phyloP scores from a whole-genome alignment of 2,888 invertebrate species.

The Bembecia ichneumoniformis region DNA sequence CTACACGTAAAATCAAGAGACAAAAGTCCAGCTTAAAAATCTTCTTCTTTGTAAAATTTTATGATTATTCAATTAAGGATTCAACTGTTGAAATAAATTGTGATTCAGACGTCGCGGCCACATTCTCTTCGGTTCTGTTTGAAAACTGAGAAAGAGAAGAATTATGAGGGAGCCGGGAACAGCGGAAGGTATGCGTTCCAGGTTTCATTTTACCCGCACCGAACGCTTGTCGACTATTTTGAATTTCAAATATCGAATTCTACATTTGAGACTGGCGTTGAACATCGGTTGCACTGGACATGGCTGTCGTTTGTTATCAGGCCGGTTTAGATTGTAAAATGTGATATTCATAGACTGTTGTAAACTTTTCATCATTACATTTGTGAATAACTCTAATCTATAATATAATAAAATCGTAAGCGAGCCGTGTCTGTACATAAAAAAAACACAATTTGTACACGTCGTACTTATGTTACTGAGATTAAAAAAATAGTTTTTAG shows the following conservation, averaged over 20 bases:
- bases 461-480: too few relatives aligned
- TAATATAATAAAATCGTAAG: too few relatives aligned
- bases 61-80: neutral
- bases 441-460: too few relatives aligned
- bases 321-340: neutral
- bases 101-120: conserved; percentile 42
- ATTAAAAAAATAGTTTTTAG: too few relatives aligned
- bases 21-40: neutral
- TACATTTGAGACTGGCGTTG: conserved; percentile 59
- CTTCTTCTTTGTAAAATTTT: neutral
- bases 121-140: conserved; percentile 51
- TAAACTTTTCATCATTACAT: too few relatives aligned
- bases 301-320: conserved; percentile 28
- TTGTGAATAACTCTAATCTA: too few relatives aligned
- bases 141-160: conserved; percentile 32
- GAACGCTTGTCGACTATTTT: conserved; percentile 47
- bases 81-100: conserved; percentile 25
- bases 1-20: too few relatives aligned
- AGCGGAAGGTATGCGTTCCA: conserved; percentile 12
- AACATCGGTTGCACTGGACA: conserved; percentile 25
- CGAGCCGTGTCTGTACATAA: too few relatives aligned
- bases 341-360: too few relatives aligned
- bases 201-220: conserved; percentile 28
- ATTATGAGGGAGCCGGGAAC: conserved; percentile 10
- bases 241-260: conserved; percentile 67